Percentiles rank a stretch among this genome's conserved stretches.
Evolutionary conservation across 2,888 invertebrate genomes (phyloP).

Genomic region (Embidobia sp.): DNA sequence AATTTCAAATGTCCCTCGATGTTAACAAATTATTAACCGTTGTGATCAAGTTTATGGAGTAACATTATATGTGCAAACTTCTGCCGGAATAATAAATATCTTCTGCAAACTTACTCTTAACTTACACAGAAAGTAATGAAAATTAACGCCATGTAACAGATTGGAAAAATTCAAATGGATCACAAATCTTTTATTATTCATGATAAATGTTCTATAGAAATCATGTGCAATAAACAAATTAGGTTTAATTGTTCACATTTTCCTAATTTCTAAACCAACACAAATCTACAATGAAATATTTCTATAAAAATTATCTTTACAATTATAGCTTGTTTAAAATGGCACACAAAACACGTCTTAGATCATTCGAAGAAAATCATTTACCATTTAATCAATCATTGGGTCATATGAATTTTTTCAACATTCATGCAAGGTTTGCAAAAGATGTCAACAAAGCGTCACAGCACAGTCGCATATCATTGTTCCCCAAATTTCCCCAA

Average conservation of each 20-base stretch:
- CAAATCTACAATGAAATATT: too few relatives aligned
- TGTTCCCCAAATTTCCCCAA: constrained; percentile 70
- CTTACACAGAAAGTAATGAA: too few relatives aligned
- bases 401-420: constrained; percentile 53
- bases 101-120: constrained; percentile 45
- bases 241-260: too few relatives aligned
- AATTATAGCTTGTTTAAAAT: too few relatives aligned
- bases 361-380: constrained; percentile 11
- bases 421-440: constrained; percentile 35
- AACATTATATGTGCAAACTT: constrained; percentile 36
- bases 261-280: too few relatives aligned
- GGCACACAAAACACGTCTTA: too few relatives aligned
- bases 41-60: constrained; percentile 22
- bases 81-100: constrained; percentile 23
- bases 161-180: constrained; percentile 50
- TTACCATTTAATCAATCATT: constrained; percentile 2
- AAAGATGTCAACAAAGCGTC: constrained; percentile 29
- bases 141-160: background rate
- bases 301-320: too few relatives aligned
- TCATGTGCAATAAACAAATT: too few relatives aligned
- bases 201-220: too few relatives aligned
- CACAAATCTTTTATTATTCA: too few relatives aligned
- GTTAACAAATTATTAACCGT: constrained; percentile 52
- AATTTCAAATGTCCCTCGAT: background rate
- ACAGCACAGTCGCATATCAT: constrained; percentile 12